Percentiles rank a stretch among this genome's conserved stretches.
These are phyloP conservation scores for Mus pahari DNA, from an alignment of 2,113 vertebrate genomes.

Conservation along the genomic window DNA sequence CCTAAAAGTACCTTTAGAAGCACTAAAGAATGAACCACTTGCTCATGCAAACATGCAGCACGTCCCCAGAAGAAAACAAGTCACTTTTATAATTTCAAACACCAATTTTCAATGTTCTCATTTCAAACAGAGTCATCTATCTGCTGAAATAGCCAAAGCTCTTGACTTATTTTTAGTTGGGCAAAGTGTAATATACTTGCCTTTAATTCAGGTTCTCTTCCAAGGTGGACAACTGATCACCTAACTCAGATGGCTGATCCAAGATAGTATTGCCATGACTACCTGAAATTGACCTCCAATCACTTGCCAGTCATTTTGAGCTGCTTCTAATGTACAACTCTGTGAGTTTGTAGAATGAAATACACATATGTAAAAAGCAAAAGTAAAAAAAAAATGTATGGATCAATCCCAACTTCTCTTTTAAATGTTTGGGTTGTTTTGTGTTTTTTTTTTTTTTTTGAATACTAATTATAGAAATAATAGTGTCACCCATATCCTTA, in stretches of 20 bases:
- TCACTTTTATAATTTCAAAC: neutral
- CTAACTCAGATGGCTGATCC: neutral
- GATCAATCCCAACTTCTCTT: neutral
- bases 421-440: neutral
- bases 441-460: neutral
- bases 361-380: neutral
- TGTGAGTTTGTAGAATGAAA: neutral
- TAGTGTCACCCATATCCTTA: slow-evolving; percentile 71
- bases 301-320: neutral
- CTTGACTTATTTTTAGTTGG: neutral
- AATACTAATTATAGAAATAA: slow-evolving; percentile 78
- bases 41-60: neutral
- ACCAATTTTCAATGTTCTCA: too few relatives aligned
- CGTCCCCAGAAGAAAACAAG: neutral
- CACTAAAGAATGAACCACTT: neutral
- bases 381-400: neutral
- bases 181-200: neutral
- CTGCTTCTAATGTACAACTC: neutral
- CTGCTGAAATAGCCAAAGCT: neutral
- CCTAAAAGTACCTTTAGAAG: neutral
- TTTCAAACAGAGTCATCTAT: neutral
- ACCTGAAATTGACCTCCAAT: neutral
- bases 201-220: neutral
- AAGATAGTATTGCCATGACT: neutral
- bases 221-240: neutral